Percentiles rank a stretch among this genome's conserved stretches.
phyloP scores from a whole-genome alignment of 2,797 vertebrate genomes.

The Falco columbarius region DNA sequence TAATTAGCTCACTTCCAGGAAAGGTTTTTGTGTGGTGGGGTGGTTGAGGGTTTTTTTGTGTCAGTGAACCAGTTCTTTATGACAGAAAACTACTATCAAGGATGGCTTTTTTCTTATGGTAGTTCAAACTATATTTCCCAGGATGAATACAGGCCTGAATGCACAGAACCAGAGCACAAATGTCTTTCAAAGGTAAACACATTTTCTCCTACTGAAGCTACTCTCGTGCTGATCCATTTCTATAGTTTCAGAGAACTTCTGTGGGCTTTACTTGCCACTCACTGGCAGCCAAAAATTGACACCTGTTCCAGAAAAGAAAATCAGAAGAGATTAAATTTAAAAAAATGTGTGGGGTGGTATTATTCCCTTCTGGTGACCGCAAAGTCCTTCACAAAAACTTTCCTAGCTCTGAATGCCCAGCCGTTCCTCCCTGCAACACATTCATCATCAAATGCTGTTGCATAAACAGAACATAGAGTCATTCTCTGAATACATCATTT shows the following conservation, averaged over 20 bases:
- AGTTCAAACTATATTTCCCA: background rate
- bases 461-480: conserved; percentile 38
- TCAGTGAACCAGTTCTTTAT: background rate
- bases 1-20: background rate
- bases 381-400: conserved; percentile 37
- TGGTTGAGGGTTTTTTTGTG: background rate
- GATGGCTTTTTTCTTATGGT: background rate
- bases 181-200: background rate
- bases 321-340: fast-evolving
- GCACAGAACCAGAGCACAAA: background rate
- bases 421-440: background rate
- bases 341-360: background rate
- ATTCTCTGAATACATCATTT: conserved; percentile 11
- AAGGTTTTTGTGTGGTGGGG: background rate
- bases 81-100: background rate
- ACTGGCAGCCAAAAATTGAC: background rate
- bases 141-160: background rate
- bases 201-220: background rate
- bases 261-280: background rate
- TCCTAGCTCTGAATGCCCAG: background rate
- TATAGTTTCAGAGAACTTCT: background rate
- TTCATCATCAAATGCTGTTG: conserved; percentile 16
- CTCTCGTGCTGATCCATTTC: background rate
- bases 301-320: background rate
- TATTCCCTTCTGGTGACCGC: background rate